Evolutionary conservation across 2,113 vertebrate genomes (phyloP).

Genomic region (Rattus norvegicus): GRCr8 NC_086038.1:7963001-7963500

Average conservation of each 20-base stretch:
- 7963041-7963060: neutral
- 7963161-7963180: neutral
- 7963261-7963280: conserved; percentile 64
- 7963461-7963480: neutral
- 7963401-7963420: neutral
- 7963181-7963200: neutral
- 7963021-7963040: neutral
- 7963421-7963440: neutral
- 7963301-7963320: conserved; percentile 77
- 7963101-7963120: neutral
- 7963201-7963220: neutral
- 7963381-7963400: neutral
- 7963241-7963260: conserved; percentile 31
- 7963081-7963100: neutral
- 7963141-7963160: neutral
- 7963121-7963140: neutral
- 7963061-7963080: neutral
- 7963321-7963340: conserved; percentile 60
- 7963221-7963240: neutral
- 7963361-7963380: neutral
- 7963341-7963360: conserved; percentile 57
- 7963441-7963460: neutral
- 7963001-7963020: neutral
- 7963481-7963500: neutral
- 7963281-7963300: conserved; percentile 81